Percentiles rank a stretch among this genome's conserved stretches.
phyloP scores from a whole-genome alignment of 2,888 invertebrate genomes.

The Drosophila meridiana region DNA sequence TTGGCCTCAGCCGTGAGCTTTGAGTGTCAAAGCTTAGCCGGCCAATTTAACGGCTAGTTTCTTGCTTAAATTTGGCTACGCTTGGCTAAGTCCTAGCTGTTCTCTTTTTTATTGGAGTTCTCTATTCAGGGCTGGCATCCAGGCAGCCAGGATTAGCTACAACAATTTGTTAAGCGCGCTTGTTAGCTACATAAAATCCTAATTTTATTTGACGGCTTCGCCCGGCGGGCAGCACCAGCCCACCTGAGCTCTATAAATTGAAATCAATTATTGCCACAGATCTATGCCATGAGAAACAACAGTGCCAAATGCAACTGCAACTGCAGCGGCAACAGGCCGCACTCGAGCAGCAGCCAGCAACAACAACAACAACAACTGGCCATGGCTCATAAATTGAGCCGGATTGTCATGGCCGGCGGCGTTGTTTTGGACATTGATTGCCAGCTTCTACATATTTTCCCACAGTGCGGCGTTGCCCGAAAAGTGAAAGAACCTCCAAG shows the following conservation, averaged over 20 bases:
- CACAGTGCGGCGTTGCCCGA: conserved; percentile 66
- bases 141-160: conserved; percentile 35
- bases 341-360: conserved; percentile 8
- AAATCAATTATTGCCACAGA: conserved; percentile 76
- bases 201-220: conserved; percentile 56
- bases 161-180: conserved; percentile 50
- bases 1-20: conserved; percentile 29
- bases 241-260: conserved; percentile 72
- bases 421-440: conserved; percentile 76
- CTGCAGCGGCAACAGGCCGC: conserved; percentile 13
- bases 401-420: conserved; percentile 73
- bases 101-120: not conserved
- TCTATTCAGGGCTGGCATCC: not conserved
- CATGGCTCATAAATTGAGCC: conserved; percentile 72
- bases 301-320: conserved; percentile 41
- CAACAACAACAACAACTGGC: conserved; percentile 29
- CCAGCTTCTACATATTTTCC: conserved; percentile 80
- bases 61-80: conserved; percentile 17
- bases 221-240: conserved; percentile 35
- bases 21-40: conserved; percentile 34
- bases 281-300: conserved; percentile 72
- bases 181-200: conserved; percentile 60
- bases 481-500: conserved; percentile 72
- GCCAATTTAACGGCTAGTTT: conserved; percentile 52
- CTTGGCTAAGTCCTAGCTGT: conserved; percentile 29